Conservation (phyloP, 1,140 invertebrate species). For the Uloborus diversus region DNA sequence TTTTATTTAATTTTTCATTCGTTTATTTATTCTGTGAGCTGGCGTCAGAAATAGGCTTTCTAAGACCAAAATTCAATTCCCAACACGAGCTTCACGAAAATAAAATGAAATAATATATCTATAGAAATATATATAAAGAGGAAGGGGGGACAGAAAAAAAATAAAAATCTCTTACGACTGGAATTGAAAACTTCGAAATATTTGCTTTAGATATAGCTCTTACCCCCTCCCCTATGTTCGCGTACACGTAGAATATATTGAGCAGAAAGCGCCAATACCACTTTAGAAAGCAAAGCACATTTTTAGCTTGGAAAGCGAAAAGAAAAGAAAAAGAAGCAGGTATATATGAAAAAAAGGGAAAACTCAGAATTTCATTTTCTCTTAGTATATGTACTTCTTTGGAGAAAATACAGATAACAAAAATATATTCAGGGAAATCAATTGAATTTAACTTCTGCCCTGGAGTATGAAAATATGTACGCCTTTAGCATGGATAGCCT, state of each 20-base stretch:
- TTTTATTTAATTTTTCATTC: no score
- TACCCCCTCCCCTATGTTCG: neutral
- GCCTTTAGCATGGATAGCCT: neutral
- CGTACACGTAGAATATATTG: constrained; percentile 25
- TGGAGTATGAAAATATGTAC: neutral
- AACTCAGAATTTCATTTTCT: constrained; percentile 43
- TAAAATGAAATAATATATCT: neutral
- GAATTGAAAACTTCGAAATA: constrained; percentile 25
- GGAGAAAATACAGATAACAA: constrained; percentile 47
- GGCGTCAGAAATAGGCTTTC: neutral
- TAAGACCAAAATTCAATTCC: neutral
- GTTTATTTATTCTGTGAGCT: constrained; percentile 1
- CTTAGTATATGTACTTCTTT: neutral
- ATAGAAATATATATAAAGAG: neutral
- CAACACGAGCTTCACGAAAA: neutral
- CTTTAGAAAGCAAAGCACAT: constrained; percentile 54
- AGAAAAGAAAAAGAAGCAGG: neutral
- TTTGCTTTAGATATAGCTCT: constrained; percentile 46
- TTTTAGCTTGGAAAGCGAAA: constrained; percentile 4
- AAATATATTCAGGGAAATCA: constrained; percentile 51
- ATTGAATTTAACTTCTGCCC: constrained; percentile 46
- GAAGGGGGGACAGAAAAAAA: neutral
- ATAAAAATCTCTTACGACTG: neutral
- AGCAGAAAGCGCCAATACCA: constrained; percentile 29
- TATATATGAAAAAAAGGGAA: no score